Evolutionary conservation across 2,113 vertebrate species (phyloP), one percentile per base, ranked within the genome.

Genomic region (Leptodactylus fuscus): DNA sequence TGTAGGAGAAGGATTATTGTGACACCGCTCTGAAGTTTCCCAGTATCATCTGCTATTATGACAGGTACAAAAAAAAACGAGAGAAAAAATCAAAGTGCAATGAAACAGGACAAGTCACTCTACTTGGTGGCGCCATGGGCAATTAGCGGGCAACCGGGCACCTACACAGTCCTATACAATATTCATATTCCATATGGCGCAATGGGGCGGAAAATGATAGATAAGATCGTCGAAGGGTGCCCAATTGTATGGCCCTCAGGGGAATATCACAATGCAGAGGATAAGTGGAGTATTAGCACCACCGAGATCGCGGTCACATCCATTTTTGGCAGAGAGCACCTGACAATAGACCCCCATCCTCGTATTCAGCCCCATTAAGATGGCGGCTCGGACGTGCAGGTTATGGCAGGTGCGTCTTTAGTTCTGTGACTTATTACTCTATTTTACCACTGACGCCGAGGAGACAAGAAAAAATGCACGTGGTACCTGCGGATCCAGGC

Each of bases 21-120:
- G 46, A 48, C 71, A 82, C n/a, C 3, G 46, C 46, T 41, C 20
- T 24, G 32, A 77, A 60, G 38, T 65, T 55, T 76, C 81, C 86
- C 74, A 1, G 62, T 74, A 84, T 84, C 77, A 67, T 80, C 69
- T 53, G 70, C 60, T 78, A 24, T 53, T 71, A 76, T 87, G 70
- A 48, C 48, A 60, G 32, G 55, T 41, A 80, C n/a, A 44, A 55
- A 77, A 38, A 79, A n/a, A n/a, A n/a, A n/a, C 15, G 1, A 76
- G 12, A 53, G 18, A 79, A 81, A 65, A 81, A 67, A 22, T 27
- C 58, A 48, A 69, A 51, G n/a, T 1, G 51, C n/a, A n/a, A n/a
- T n/a, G n/a, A n/a, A n/a, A n/a, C 53, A 22, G 27, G 16, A 24
- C 11, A 29, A 48, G 8, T 6, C n/a, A 51, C 53, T 32, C 34